Conservation (phyloP, 2,797 vertebrate genomes). For the Crenichthys baileyi region DNA sequence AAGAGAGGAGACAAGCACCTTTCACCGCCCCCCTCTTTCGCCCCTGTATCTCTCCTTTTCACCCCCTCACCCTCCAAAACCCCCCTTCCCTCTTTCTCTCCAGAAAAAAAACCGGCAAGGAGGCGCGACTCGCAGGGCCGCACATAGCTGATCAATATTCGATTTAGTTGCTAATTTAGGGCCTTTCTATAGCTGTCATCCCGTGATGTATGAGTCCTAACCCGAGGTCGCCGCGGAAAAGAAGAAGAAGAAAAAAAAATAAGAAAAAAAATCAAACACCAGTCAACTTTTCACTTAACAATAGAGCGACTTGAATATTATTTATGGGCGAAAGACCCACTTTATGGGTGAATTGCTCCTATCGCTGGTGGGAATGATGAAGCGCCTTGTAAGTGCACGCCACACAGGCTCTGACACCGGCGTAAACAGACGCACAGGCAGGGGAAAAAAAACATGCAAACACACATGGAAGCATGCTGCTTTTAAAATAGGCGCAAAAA, state of each 20-base stretch:
- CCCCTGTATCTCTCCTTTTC: conserved; percentile 65
- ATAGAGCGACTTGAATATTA: conserved; percentile 91
- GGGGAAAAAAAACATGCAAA: conserved; percentile 62
- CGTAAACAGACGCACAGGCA: conserved; percentile 69
- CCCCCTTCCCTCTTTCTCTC: conserved; percentile 64
- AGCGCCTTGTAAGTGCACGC: conserved; percentile 80
- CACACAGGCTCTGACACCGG: conserved; percentile 76
- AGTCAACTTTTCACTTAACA: conserved; percentile 92
- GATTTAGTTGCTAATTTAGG: conserved; percentile 99
- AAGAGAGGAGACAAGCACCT: conserved; percentile 61
- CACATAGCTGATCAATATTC: conserved; percentile 97
- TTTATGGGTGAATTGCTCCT: conserved; percentile 86
- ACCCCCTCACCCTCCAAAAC: conserved; percentile 40
- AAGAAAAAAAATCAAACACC: conserved; percentile 87
- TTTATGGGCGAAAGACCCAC: conserved; percentile 87
- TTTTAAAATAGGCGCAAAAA: conserved; percentile 50
- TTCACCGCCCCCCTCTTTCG: conserved; percentile 46
- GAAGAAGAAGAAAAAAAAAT: conserved; percentile 78
- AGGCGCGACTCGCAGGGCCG: conserved; percentile 89
- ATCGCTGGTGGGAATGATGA: conserved; percentile 80
- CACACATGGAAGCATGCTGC: conserved; percentile 41
- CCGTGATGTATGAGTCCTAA: conserved; percentile 98
- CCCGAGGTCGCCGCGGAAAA: conserved; percentile 90
- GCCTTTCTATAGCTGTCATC: conserved; percentile 98
- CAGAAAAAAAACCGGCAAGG: conserved; percentile 79